Evolutionary conservation across 2,888 invertebrate genomes (phyloP), one percentile per base, ranked within the genome.

Genomic region (Amblyteles armatorius): DNA sequence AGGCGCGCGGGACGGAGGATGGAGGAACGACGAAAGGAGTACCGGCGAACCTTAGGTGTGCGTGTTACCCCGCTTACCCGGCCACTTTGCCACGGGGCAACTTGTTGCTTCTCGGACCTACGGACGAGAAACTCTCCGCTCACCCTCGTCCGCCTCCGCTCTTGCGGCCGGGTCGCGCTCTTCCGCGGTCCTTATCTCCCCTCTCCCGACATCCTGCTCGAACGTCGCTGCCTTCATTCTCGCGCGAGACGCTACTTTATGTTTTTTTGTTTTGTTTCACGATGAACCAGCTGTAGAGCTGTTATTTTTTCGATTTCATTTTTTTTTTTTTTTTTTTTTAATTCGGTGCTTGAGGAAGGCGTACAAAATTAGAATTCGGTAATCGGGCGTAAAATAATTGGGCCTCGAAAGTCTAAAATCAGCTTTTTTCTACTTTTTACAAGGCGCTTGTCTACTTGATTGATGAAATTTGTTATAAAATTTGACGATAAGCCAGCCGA

Each of bases 91-190:
- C 85, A 68, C 74, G 73, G 82, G 86, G 77, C 84, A 87, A 86
- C 83, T 87, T 87, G 87, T 89, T 87, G 84, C 86, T 87, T 71
- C 74, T 73, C 74, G 72, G 69, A 68, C 73, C 22, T 6, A 22
- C 11, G 57, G 26, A 26, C 22, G 26, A 57, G 57, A 57, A 57
- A 57, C 26, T 19, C 22, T 22, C 11, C 55, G 57, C 77, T 77
- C 63, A 44, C 76, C 71, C 73, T 67, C 48, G 40, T 48, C 52
- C 33, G 44, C 67, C 76, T 79, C 63, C 71, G 11, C 71, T 63
- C 65, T 63, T 65, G 16, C 33, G 48, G 60, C 71, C 57, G 67
- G 26, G 52, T 29, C 63, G 50, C 50, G 13, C 60, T 76, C 44
- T 57, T 69, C 44, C 19, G 22, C 63, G 50, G 22, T 26, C 40